A percentile compares a stretch with the other conserved stretches of the same genome.
These are phyloP conservation scores for Hypocryptadius cinnamomeus DNA, from an alignment of 2,113 vertebrate genomes.

Conservation along the genomic window DNA sequence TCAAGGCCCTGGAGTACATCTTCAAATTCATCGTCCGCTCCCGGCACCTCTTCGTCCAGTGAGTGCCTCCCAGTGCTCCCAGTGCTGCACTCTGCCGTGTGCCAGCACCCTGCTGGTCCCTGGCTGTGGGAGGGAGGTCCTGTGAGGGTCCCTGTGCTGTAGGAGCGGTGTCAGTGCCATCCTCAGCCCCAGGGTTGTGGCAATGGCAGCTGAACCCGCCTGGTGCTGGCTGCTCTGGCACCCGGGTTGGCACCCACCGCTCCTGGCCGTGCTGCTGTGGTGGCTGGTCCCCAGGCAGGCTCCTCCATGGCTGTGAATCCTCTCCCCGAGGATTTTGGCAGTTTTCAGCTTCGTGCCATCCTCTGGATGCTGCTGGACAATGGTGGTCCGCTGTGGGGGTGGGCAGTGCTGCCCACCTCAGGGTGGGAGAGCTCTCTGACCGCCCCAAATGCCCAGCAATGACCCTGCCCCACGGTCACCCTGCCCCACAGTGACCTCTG, in stretches of 20 bases:
- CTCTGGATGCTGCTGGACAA: not conserved
- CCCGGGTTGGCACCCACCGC: accelerated
- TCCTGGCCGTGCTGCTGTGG: accelerated
- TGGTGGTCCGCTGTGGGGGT: accelerated
- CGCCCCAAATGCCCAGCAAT: not conserved
- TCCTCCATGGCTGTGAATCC: accelerated
- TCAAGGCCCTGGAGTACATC: conserved; percentile 57
- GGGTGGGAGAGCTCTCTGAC: not conserved
- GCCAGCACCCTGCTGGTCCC: accelerated
- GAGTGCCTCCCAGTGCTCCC: not conserved
- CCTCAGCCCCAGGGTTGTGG: accelerated
- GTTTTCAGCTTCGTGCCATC: accelerated
- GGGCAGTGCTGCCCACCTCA: accelerated
- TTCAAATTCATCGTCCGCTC: conserved; percentile 64
- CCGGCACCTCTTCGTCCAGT: conserved; percentile 36
- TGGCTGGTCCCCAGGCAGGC: not conserved
- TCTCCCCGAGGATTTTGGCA: not conserved
- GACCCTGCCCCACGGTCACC: not conserved
- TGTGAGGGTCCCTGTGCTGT: not conserved
- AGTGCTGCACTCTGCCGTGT: not conserved
- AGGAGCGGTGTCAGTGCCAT: accelerated
- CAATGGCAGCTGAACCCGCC: not conserved
- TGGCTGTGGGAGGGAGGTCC: not conserved
- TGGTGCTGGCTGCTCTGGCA: not conserved
- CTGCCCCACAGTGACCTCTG: not conserved